Base-by-base conservation (phyloP, 2,113 vertebrate genomes). In the Mionectes macconnelli region DNA sequence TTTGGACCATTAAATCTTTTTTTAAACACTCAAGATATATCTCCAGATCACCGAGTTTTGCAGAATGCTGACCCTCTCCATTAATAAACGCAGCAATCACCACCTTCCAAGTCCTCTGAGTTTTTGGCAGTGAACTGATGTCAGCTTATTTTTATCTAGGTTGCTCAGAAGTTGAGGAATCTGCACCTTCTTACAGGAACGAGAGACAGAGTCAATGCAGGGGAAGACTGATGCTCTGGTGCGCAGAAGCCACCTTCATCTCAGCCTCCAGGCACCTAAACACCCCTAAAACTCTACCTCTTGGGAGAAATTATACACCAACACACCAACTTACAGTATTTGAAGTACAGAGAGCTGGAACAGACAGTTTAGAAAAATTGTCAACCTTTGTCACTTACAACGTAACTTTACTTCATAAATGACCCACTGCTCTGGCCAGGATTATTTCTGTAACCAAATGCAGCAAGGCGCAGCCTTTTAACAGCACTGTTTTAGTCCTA, bases 401-500 rank as follows among this genome's bases (percentile, higher is more conserved):
- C 53, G 80, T 40, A 92, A n/a, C n/a, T n/a, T n/a, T n/a, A 23
- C 28, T 78, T 75, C 56, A 35, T 6, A 17, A 30, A 74, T 14
- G 45, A 35, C 30, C 47, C 60, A 35, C 19, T 76, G 45, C 59
- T 68, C 39, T 17, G 35, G 40, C 39, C 88, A 77, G 47, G 47
- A 40, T 59, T 39, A 82, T 33, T 20, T 77, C 84, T 40, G 19
- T 50, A 81, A 72, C 18, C 19, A 50, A 74, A 1, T 70, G 52
- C 37, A 95, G 77, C 25, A 87, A 89, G 84, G 47, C 5, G 1
- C 22, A 73, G 74, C 62, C 98, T 90, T 45, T 64, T 14, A 87
- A 22, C 0, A 1, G 53, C 57, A 96, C 42, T 0, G 31, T 64
- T 92, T 83, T 53, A 82, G 97, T 97, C 98, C 99, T 99, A 99